phyloP scores from a whole-genome alignment of 2,113 vertebrate species.

The Protobothrops flavoviridis region DNA sequence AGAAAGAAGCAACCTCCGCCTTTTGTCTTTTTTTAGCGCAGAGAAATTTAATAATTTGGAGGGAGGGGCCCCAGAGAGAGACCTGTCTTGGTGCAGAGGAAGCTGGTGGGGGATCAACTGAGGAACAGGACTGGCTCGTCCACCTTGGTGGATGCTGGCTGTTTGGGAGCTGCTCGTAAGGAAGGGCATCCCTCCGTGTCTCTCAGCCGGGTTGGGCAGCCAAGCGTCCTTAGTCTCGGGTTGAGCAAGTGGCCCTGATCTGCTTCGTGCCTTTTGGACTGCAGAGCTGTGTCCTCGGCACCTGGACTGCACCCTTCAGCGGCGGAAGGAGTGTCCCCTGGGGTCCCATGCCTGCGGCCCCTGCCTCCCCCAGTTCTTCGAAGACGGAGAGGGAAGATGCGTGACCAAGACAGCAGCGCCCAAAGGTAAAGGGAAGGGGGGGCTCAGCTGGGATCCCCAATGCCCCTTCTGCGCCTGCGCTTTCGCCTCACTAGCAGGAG shows the following conservation, averaged over 20 bases:
- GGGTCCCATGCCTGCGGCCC: conserved; percentile 78
- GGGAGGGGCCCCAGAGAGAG: neutral
- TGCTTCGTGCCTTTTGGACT: conserved; percentile 12
- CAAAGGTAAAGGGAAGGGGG: conserved; percentile 43
- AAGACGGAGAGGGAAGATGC: conserved; percentile 73
- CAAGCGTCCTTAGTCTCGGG: fast-evolving
- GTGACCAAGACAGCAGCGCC: conserved; percentile 52
- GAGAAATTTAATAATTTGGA: neutral
- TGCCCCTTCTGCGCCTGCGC: neutral
- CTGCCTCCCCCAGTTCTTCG: conserved; percentile 79
- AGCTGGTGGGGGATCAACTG: too few species aligned
- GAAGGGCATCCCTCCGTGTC: neutral
- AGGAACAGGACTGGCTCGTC: too few species aligned
- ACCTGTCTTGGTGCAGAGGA: too few species aligned
- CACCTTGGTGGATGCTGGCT: too few species aligned
- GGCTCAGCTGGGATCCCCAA: neutral
- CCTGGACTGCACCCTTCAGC: conserved; percentile 82
- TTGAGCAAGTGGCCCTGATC: neutral
- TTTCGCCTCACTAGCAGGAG: neutral
- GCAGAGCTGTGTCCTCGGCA: conserved; percentile 76
- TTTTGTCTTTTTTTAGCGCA: neutral
- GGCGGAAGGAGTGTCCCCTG: conserved; percentile 75
- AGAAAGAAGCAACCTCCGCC: neutral
- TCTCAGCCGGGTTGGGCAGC: neutral
- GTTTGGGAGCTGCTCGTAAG: neutral